A percentile compares a stretch with the other conserved stretches of the same genome.
Evolutionary conservation across 2,113 vertebrate species (phyloP).

Genomic region (Corvus hawaiiensis): DNA sequence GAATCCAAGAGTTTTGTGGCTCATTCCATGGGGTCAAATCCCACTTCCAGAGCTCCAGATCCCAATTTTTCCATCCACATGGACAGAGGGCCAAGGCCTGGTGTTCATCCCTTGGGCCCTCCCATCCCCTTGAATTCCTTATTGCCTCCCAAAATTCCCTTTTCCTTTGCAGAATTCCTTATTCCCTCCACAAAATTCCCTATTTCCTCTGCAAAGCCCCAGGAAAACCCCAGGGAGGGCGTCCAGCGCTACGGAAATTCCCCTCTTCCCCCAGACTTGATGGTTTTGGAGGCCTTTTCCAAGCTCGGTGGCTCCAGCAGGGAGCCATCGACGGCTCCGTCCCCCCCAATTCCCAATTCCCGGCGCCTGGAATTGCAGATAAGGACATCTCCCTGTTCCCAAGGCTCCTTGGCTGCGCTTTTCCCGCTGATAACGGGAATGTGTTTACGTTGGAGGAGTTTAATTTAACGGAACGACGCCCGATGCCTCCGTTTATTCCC

Average conservation of each 20-base stretch:
- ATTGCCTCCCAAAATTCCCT: neutral
- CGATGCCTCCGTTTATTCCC: neutral
- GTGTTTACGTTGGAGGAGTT: neutral
- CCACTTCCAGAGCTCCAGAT: neutral
- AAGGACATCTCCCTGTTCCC: neutral
- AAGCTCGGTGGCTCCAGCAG: neutral
- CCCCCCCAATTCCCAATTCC: neutral
- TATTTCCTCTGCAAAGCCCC: neutral
- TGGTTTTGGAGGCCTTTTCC: neutral
- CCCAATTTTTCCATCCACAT: neutral
- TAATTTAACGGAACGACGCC: neutral
- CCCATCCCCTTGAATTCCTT: no score
- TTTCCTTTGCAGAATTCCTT: neutral
- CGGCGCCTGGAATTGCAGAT: neutral
- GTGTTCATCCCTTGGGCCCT: neutral
- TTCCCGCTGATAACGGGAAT: neutral
- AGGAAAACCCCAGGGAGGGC: fast-evolving
- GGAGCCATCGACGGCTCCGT: neutral
- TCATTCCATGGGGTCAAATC: neutral
- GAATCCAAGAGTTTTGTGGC: neutral
- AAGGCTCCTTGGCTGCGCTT: neutral
- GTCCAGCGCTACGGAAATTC: fast-evolving
- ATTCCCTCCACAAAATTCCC: neutral
- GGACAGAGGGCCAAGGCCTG: neutral
- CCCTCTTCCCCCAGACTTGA: fast-evolving